Base-by-base conservation (phyloP, 1,140 invertebrate genomes). In the Eurytemora carolleeae region DNA sequence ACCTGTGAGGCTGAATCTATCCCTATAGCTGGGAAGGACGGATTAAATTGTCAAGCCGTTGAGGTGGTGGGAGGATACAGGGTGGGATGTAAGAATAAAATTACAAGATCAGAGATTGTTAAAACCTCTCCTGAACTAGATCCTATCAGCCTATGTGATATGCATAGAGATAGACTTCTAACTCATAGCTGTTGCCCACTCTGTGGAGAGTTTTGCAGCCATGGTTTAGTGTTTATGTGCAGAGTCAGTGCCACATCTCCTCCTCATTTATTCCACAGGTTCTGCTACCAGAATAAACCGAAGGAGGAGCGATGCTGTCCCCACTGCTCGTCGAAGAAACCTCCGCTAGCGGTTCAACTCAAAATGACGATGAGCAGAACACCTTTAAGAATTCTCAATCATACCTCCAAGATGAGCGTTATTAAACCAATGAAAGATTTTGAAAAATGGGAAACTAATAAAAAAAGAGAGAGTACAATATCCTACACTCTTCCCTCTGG, bases 201-300 rank as follows among this genome's bases (percentile, higher is more conserved):
- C 0, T 95, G 90, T 72, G 90, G 89, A 3, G 74, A 87, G 18
- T 95, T 91, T 71, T 94, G 89, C 69, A 85, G 87, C 24, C 87
- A 92, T 78, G 89, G 84, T 69, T 69, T 65, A 53, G 15, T 22
- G 7, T 22, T 26, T 2, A 63, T 53, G 22, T 24, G 23, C 17
- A 25, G 62, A 18, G 24, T 57, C 1, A 22, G 52, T 25, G 61
- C 59, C 20, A 59, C n/a, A 16, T 52, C 52, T 24, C 12, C 23
- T 19, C 61, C 62, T n/a, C 63, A 64, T 31, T 19, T 64, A n/a
- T 64, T 64, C 24, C 63, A 64, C 26, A 53, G 53, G 24, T 18
- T 26, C 22, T 64, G 63, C 54, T 63, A 59, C 26, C 25, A 44
- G 3, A 57, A 31, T 12, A 20, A 31, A 54, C 18, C 21, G 22